Base-by-base conservation (phyloP, 1,140 invertebrate genomes). In the Teleogryllus occipitalis region DNA sequence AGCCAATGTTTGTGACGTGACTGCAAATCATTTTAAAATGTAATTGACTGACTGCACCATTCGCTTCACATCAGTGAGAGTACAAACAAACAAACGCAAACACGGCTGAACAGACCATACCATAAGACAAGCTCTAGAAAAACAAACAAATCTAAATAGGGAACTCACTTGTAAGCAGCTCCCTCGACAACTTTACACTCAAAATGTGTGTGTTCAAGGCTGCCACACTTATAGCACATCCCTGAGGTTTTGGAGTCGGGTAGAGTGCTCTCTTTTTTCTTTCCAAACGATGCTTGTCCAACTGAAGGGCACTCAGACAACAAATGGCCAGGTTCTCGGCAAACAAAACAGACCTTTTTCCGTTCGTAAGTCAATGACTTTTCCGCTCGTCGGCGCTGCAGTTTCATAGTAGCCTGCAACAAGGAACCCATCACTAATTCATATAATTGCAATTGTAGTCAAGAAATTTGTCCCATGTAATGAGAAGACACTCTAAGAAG, bases 191-290 rank as follows among this genome's bases (percentile, higher is more conserved):
- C 91, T 88, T 90, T 92, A 82, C 94, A 95, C 81, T 92, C 90
- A 83, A 91, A 91, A 81, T 92, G 90, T 7, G 92, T 92, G 83
- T 97, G 96, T 85, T 97, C 95, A 4, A 92, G 92, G 72, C 93
- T 94, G 6, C 95, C 94, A 86, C 95, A 96, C 85, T 95, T 94
- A 83, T 93, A 96, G 83, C 94, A 95, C 76, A 95, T 89, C 47
- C 85, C 87, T 8, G 86, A 1, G 7, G 10, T 65, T 65, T 18
- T 18, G 10, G 54, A 14, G 10, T 65, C 54, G 7, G 54, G 54
- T 65, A 65, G 27, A 39, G 1, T 7, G 54, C 18, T 65, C 18
- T 65, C 54, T 65, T 65, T 65, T 18, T 65, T 65, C 18, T 18
- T 83, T 82, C 84, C 88, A 81, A 80, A 81, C 75, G 78, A 83